These are phyloP conservation scores for Drosophila percnosoma DNA, from an alignment of 2,888 invertebrate genomes.

Conservation along the genomic window DNA sequence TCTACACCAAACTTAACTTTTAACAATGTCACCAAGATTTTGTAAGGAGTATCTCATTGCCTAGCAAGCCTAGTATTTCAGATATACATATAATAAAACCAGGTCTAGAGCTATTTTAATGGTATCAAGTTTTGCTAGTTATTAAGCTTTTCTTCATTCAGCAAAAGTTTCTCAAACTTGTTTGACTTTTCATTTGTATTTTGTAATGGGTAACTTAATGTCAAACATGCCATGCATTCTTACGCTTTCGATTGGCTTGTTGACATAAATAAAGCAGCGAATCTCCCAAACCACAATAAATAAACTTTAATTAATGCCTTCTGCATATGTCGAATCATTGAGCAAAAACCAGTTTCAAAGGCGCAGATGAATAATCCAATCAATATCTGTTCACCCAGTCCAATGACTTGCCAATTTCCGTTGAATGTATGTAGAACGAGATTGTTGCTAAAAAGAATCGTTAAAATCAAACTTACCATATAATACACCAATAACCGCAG, in stretches of 20 bases:
- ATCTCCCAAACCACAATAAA: constrained; percentile 23
- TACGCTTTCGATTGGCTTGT: constrained; percentile 32
- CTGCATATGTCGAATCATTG: constrained; percentile 36
- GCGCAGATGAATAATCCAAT: constrained; percentile 21
- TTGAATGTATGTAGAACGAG: constrained; percentile 47
- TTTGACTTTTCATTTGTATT: not conserved
- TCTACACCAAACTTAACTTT: not conserved
- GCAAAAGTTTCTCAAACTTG: not conserved
- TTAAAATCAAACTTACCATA: not conserved
- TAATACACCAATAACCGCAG: constrained; percentile 21
- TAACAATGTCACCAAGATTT: not conserved
- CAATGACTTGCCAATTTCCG: constrained; percentile 39
- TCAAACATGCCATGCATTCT: not conserved
- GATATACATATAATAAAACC: not conserved
- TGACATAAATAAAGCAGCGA: constrained; percentile 46
- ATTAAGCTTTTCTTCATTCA: not conserved
- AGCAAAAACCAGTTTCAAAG: constrained; percentile 48
- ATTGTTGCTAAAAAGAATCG: not conserved
- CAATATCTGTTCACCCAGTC: constrained; percentile 35
- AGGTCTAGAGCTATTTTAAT: not conserved
- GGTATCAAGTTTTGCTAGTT: constrained; percentile 1
- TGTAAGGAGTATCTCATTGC: not conserved
- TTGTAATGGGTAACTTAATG: constrained; percentile 5
- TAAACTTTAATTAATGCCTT: constrained; percentile 33
- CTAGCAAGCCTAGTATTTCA: not conserved